Base-by-base conservation (phyloP, 2,113 vertebrate genomes). In the Kryptolebias marmoratus region DNA sequence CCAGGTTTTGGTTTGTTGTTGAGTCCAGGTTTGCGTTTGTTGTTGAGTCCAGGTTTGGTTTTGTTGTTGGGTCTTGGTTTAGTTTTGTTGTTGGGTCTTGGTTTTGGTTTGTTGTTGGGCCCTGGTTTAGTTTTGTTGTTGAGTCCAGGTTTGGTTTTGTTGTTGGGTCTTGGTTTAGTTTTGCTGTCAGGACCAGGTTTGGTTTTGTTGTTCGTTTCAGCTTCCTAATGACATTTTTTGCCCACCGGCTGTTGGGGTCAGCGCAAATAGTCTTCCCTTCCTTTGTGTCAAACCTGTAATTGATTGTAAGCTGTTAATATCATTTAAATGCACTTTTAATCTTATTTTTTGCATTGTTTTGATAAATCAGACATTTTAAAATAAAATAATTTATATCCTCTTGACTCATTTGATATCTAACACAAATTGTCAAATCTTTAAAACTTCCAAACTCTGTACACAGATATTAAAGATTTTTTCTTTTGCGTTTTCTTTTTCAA, bases 201-300 rank as follows among this genome's bases (percentile, higher is more conserved):
- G 5, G 9, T 42, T 10, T 42, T 42, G 8, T 42, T 42, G 39
- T 28, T 55, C 22, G 39, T 11, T 53, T 55, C 53, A 92, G 47
- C 16, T 73, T 88, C 11, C 0, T 8, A 6, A 86, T 89, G 36
- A 53, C 77, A 6, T 0, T 44, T 32, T 16, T 66, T 9, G 79
- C 64, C 86, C 88, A 91, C 0, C 0, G 0, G 16, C 0, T 13
- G 11, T n/a, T 1, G 1, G 89, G 91, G 64, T 91, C 27, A 0
- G 80, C 74, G 75, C 92, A 94, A 15, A 91, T 28, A 0, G 0
- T 70, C 0, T 15, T 73, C 48, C 56, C 70, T 0, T 0, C 0
- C 0, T 3, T 1, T 0, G 76, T 90, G 1, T 2, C 0, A 28
- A 94, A 85, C 22, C 87, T 94, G 79, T 8, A 82, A 85, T 15